Conservation (phyloP, 2,797 vertebrate genomes). For the Peromyscus eremicus region DNA sequence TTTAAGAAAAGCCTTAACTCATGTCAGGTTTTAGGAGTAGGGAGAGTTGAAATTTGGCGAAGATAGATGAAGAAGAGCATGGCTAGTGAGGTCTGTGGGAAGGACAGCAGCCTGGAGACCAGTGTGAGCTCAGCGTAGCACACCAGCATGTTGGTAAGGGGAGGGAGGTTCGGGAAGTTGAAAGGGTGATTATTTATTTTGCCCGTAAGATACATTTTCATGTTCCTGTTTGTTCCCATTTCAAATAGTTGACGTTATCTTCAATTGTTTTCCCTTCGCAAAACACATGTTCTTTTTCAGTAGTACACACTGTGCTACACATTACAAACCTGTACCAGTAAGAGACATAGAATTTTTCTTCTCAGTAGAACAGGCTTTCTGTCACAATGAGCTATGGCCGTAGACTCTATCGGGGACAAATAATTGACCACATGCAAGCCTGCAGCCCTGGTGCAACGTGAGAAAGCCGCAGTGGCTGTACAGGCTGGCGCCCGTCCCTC, state of each 20-base stretch:
- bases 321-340: not conserved
- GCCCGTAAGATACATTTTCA: conserved; percentile 4
- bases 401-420: not conserved
- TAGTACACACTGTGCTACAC: not conserved
- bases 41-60: not conserved
- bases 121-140: not conserved
- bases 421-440: not conserved
- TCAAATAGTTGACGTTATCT: conserved; percentile 33
- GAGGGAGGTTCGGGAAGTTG: not conserved
- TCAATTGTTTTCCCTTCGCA: conserved; percentile 44
- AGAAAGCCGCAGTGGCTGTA: not conserved
- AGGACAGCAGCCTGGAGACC: not conserved
- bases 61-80: not conserved
- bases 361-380: not conserved
- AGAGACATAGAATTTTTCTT: not conserved
- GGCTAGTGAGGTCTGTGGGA: not conserved
- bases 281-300: conserved; percentile 22
- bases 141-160: not conserved
- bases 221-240: conserved; percentile 46
- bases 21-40: not conserved
- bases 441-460: no score
- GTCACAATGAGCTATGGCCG: not conserved
- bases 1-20: conserved; percentile 11
- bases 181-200: conserved; percentile 32
- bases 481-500: not conserved